Percentiles rank a stretch among this genome's conserved stretches.
Evolutionary conservation across 2,113 vertebrate species (phyloP).

Genomic region (Hirundichthys speculiger): DNA sequence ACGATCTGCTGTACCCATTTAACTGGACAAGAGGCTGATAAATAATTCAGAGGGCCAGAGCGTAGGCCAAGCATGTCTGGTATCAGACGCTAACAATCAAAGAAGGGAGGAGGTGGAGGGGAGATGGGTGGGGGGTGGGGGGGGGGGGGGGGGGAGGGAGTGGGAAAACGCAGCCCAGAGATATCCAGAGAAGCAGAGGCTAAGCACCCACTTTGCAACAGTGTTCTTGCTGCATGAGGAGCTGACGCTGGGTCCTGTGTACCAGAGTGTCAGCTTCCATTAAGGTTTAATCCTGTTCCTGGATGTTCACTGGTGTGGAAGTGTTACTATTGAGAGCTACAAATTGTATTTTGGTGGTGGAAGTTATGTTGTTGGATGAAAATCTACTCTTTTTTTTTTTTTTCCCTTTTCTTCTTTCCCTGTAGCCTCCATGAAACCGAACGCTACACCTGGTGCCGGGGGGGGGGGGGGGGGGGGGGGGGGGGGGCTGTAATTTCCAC

Average conservation of each 20-base stretch:
- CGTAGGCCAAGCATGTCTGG: slow-evolving; percentile 63
- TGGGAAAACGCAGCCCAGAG: slow-evolving; percentile 44
- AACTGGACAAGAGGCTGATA: slow-evolving; percentile 76
- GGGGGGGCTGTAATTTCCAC: not conserved
- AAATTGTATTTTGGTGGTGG: slow-evolving; percentile 37
- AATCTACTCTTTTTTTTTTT: no score
- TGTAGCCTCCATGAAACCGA: no score
- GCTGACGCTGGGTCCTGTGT: slow-evolving; percentile 42
- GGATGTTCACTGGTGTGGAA: slow-evolving; percentile 43
- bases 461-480: no score
- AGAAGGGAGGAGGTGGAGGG: slow-evolving; percentile 31
- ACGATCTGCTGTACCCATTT: slow-evolving; percentile 67
- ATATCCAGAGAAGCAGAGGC: slow-evolving; percentile 48
- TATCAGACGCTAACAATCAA: slow-evolving; percentile 71
- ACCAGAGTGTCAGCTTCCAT: slow-evolving; percentile 41
- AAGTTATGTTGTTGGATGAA: slow-evolving; percentile 29
- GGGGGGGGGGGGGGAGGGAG: not conserved
- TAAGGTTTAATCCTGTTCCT: slow-evolving; percentile 51
- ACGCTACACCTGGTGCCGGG: no score
- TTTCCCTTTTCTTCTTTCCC: no score
- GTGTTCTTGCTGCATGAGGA: slow-evolving; percentile 34
- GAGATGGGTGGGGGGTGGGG: not conserved
- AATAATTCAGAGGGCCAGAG: slow-evolving; percentile 75
- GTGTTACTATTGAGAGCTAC: slow-evolving; percentile 34
- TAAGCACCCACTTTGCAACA: slow-evolving; percentile 42